Evolutionary conservation across 2,888 invertebrate genomes (phyloP).

Genomic region (Entomobrya proxima): DNA sequence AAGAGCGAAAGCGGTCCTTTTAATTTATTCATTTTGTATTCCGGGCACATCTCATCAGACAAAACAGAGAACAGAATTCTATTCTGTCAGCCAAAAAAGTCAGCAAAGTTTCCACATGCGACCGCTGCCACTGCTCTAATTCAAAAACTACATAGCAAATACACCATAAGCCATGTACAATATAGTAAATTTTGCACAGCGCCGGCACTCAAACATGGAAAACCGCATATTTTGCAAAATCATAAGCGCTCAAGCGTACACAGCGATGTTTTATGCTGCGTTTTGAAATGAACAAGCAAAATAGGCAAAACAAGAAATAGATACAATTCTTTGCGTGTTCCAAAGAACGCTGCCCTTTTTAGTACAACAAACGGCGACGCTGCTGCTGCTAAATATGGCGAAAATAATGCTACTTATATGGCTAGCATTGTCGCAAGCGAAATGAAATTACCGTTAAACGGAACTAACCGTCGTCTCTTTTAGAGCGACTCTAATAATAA

Average conservation of each 20-base stretch:
- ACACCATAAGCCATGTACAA: not conserved
- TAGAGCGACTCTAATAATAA: conserved; percentile 2
- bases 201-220: conserved; percentile 2
- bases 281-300: not conserved
- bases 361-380: too few relatives aligned
- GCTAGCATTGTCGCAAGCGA: too few relatives aligned
- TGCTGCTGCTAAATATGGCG: too few relatives aligned
- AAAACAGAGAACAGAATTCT: not conserved
- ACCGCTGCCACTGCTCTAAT: too few relatives aligned
- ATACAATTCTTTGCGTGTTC: too few relatives aligned
- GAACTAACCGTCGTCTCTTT: not conserved
- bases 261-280: not conserved
- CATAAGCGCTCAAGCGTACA: not conserved
- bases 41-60: not conserved
- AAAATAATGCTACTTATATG: too few relatives aligned
- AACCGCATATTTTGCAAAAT: conserved; percentile 35
- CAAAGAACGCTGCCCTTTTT: too few relatives aligned
- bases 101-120: too few relatives aligned
- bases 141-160: not conserved
- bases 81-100: too few relatives aligned
- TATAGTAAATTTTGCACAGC: not conserved
- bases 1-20: not conserved
- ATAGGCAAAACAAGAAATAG: too few relatives aligned
- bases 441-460: not conserved
- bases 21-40: conserved; percentile 37